phyloP scores from a whole-genome alignment of 2,113 vertebrate genomes.

The Pavo muticus region DNA sequence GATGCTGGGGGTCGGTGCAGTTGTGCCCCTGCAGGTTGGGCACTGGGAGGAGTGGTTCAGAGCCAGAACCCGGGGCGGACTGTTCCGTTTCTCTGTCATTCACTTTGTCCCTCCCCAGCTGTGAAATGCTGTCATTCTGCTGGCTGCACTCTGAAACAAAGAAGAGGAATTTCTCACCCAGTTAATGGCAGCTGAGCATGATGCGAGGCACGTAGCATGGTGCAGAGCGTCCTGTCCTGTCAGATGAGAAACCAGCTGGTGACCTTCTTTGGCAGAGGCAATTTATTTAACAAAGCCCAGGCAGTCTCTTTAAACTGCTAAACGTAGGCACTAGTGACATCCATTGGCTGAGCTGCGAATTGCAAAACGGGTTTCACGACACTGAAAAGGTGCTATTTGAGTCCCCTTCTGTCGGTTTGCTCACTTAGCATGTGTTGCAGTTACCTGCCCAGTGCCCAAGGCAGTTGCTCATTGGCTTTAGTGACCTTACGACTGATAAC shows the following conservation, averaged over 20 bases:
- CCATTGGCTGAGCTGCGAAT: not conserved
- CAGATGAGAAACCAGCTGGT: not conserved
- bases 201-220: not conserved
- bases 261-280: not conserved
- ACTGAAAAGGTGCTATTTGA: not conserved
- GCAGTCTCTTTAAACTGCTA: rapidly evolving
- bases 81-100: rapidly evolving
- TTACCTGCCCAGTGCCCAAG: not conserved
- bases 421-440: rapidly evolving
- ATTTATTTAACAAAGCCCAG: not conserved
- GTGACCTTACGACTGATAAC: not conserved
- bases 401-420: not conserved
- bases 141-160: not conserved
- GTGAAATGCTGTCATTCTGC: not conserved
- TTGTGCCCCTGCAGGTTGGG: no score
- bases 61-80: not conserved
- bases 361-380: not conserved
- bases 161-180: not conserved
- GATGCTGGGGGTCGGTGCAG: rapidly evolving
- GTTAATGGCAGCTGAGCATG: not conserved
- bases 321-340: not conserved
- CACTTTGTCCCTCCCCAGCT: not conserved
- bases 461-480: not conserved
- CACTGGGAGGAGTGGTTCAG: not conserved
- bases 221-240: not conserved